Evolutionary conservation across 2,888 invertebrate species (phyloP).

Genomic region (Cynaeus angustus): DNA sequence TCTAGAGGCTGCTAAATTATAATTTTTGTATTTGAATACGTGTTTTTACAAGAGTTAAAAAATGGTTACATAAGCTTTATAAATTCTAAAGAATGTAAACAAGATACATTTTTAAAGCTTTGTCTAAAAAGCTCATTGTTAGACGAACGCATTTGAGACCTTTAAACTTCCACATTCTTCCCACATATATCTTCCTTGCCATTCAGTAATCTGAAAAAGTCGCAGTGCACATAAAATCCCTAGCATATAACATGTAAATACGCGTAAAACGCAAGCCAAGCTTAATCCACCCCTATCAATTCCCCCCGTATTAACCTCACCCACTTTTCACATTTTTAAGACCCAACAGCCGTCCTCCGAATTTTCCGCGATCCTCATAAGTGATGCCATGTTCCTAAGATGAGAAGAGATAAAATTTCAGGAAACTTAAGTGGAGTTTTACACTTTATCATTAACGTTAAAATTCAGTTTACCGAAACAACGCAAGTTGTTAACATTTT

Average conservation of each 20-base stretch:
- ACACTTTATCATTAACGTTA: slow-evolving; percentile 29
- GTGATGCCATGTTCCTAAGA: slow-evolving; percentile 25
- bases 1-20: too few species aligned
- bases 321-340: slow-evolving; percentile 25
- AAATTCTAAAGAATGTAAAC: too few species aligned
- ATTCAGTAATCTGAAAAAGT: slow-evolving; percentile 5
- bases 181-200: not conserved
- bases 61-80: too few species aligned
- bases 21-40: too few species aligned
- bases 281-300: slow-evolving; percentile 42
- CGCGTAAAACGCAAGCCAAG: slow-evolving; percentile 47
- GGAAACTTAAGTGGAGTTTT: slow-evolving; percentile 27
- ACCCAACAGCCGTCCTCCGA: slow-evolving; percentile 10
- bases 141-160: too few species aligned
- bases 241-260: slow-evolving; percentile 41
- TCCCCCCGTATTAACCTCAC: slow-evolving; percentile 35
- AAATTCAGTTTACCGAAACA: slow-evolving; percentile 36
- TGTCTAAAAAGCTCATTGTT: too few species aligned
- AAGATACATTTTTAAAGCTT: too few species aligned
- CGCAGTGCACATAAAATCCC: slow-evolving; percentile 37
- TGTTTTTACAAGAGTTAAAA: too few species aligned
- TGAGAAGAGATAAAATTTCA: slow-evolving; percentile 36
- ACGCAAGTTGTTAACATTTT: too few species aligned
- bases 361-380: not conserved
- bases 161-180: too few species aligned